Evolutionary conservation across 2,797 vertebrate species (phyloP).

Genomic region (Lemur catta): DNA sequence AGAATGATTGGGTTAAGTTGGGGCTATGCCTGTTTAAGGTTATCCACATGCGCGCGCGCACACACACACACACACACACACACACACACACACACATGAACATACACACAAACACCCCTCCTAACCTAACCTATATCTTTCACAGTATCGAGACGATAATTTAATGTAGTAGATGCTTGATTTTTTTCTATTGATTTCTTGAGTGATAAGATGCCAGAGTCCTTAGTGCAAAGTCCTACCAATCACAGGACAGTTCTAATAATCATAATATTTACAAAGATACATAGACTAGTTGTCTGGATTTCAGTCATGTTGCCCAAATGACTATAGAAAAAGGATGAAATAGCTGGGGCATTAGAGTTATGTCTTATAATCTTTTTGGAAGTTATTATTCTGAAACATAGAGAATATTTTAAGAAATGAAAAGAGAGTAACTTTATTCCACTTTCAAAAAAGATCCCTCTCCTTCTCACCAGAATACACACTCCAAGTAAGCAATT

Average conservation of each 20-base stretch:
- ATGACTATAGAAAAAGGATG: not conserved
- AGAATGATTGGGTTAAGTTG: not conserved
- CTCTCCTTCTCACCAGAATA: not conserved
- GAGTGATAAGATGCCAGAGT: not conserved
- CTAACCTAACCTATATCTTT: not conserved
- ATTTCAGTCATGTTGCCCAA: not conserved
- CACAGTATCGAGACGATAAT: not conserved
- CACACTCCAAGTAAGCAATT: not conserved
- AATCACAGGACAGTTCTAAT: not conserved
- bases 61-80: not conserved
- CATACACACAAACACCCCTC: not conserved
- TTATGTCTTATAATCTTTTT: not conserved
- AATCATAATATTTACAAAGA: not conserved
- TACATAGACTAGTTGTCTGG: not conserved
- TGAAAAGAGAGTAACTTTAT: not conserved
- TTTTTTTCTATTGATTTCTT: not conserved
- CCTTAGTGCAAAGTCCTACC: not conserved
- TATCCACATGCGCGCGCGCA: not conserved
- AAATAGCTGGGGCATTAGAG: not conserved
- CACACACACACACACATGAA: not conserved
- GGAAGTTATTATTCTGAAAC: not conserved
- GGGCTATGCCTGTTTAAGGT: not conserved
- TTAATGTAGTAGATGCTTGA: not conserved
- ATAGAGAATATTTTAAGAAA: not conserved
- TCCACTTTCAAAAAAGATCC: not conserved